These are phyloP conservation scores for Dendropsophus ebraccatus DNA, from an alignment of 2,113 vertebrate genomes.

Conservation along the genomic window DNA sequence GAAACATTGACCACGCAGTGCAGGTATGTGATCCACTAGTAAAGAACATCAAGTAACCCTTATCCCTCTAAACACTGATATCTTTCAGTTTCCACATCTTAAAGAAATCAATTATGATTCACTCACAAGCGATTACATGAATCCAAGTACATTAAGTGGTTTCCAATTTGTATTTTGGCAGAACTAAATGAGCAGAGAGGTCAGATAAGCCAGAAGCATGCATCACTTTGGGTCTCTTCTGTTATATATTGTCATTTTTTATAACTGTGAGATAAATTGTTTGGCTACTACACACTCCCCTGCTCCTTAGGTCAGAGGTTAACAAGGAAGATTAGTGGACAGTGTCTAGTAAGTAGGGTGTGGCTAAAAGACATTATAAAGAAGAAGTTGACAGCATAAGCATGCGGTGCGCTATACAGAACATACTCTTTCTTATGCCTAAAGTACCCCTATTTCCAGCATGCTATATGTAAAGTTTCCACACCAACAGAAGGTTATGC, in stretches of 20 bases:
- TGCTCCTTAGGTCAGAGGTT: background rate
- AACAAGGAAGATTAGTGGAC: background rate
- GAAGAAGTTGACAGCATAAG: too few species aligned
- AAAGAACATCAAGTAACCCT: background rate
- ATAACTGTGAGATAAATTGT: background rate
- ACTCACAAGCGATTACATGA: constrained; percentile 17
- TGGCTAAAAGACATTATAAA: too few species aligned
- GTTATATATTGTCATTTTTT: background rate
- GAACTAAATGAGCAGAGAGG: constrained; percentile 25
- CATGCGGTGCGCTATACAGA: too few species aligned
- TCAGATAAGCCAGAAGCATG: constrained; percentile 16
- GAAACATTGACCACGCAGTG: constrained; percentile 81
- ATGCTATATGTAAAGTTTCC: too few species aligned
- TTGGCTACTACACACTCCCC: background rate
- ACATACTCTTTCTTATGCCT: too few species aligned
- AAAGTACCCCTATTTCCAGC: too few species aligned
- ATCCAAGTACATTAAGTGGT: constrained; percentile 34
- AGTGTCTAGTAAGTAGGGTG: too few species aligned
- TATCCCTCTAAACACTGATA: background rate
- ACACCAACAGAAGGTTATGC: too few species aligned
- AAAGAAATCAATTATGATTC: background rate
- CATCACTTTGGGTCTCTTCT: background rate
- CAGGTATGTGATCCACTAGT: constrained; percentile 66
- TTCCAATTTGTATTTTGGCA: constrained; percentile 38
- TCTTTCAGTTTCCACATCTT: background rate